Base-by-base conservation (phyloP, 2,888 invertebrate species). In the Microctonus hyperodae region DNA sequence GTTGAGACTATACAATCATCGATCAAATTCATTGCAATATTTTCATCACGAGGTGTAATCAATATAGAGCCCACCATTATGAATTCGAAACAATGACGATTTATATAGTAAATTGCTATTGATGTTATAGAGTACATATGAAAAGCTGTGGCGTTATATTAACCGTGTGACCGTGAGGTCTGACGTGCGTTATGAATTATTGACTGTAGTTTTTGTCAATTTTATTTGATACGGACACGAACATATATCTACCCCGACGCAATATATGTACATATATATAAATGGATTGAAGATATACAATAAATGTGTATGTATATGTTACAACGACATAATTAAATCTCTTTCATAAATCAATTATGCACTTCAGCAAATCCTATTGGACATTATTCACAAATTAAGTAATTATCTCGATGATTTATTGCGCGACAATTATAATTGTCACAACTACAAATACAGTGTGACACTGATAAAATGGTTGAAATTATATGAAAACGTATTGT, bases 181-280 rank as follows among this genome's bases (percentile, higher is more conserved):
- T 48, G 67, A 55, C 64, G 60, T 67, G 67, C 10, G 33, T 44
- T 56, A 37, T 64, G 40, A 23, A 66, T 70, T 70, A 70, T 70
- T 68, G 68, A 70, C 23, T 50, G 20, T 23, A 50, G 48, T 10
- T 20, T n/a, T n/a, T n/a, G n/a, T n/a, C n/a, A n/a, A n/a, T n/a
- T n/a, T n/a, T n/a, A n/a, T n/a, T n/a, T n/a, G n/a, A n/a, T n/a
- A n/a, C n/a, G n/a, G n/a, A n/a, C n/a, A n/a, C n/a, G n/a, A n/a
- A n/a, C n/a, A n/a, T n/a, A n/a, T n/a, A n/a, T n/a, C n/a, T n/a
- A n/a, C n/a, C n/a, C n/a, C n/a, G n/a, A n/a, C n/a, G n/a, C n/a
- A n/a, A n/a, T n/a, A n/a, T n/a, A n/a, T n/a, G n/a, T n/a, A n/a
- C n/a, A n/a, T n/a, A n/a, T n/a, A n/a, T n/a, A n/a, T n/a, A n/a